Conservation (phyloP, 1,140 invertebrate species). For the Xylocopa sonorina region DNA sequence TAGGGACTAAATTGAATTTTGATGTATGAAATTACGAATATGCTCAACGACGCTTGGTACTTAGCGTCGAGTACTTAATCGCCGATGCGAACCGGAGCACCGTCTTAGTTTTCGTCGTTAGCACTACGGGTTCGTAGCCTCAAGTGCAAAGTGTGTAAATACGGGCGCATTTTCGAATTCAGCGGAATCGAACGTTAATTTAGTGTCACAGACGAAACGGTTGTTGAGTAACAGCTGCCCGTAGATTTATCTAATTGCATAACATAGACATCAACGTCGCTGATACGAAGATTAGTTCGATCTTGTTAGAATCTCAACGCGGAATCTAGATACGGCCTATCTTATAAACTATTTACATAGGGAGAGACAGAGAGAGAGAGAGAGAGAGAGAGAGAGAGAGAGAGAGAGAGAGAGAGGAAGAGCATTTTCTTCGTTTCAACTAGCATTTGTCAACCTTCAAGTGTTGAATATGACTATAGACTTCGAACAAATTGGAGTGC, state of each 20-base stretch:
- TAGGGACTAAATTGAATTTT: conserved; percentile 32
- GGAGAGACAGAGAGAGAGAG: conserved; percentile 25
- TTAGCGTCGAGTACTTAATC: not conserved
- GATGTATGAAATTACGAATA: conserved; percentile 41
- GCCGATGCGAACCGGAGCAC: conserved; percentile 3
- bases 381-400: conserved; percentile 2
- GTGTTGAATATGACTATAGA: not conserved
- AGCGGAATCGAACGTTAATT: not conserved
- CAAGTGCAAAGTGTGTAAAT: conserved; percentile 34
- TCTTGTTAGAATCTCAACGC: not conserved
- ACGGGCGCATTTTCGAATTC: conserved; percentile 18
- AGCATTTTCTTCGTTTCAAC: conserved; percentile 3
- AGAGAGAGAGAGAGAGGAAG: conserved; percentile 12
- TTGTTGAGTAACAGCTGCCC: not conserved
- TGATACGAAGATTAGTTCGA: not conserved
- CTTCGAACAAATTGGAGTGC: conserved; percentile 14
- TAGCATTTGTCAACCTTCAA: conserved; percentile 1
- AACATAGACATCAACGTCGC: not conserved
- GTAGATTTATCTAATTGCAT: not conserved
- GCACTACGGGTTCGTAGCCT: not conserved
- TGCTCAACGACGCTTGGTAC: conserved; percentile 34
- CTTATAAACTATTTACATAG: too few species aligned
- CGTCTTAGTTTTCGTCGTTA: not conserved
- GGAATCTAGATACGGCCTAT: not conserved
- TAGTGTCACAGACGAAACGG: not conserved